Percentiles rank a stretch among this genome's conserved stretches.
These are phyloP conservation scores for Anthopleura sola DNA, from an alignment of 64 coral and sea anemone genomes.

Conservation along the genomic window DNA sequence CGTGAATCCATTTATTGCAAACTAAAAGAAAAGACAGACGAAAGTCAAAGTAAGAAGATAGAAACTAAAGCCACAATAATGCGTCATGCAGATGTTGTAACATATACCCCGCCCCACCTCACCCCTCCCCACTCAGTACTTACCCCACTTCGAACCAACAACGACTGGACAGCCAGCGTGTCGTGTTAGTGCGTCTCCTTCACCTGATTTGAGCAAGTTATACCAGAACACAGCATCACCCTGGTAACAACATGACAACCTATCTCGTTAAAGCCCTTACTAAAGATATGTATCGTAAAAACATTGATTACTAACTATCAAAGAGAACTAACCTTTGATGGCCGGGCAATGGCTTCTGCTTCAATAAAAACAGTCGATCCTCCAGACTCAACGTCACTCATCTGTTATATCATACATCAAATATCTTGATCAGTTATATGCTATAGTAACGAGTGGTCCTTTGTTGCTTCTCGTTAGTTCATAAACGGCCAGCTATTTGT, in stretches of 20 bases:
- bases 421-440: background rate
- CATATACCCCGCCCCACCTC: no score
- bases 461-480: no score
- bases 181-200: conserved; percentile 28
- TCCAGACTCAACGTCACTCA: conserved; percentile 55
- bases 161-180: conserved; percentile 55
- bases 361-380: conserved; percentile 60
- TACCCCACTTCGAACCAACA: conserved; percentile 64
- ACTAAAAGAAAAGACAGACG: conserved; percentile 31
- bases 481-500: no score
- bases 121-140: background rate
- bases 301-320: background rate
- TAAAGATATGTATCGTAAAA: background rate
- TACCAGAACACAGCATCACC: conserved; percentile 62
- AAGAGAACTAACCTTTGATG: conserved; percentile 30
- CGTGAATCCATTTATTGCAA: conserved; percentile 78
- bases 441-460: no score
- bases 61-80: no score
- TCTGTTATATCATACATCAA: conserved; percentile 8
- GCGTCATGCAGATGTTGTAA: no score
- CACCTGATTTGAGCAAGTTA: conserved; percentile 40
- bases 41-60: background rate
- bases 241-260: background rate
- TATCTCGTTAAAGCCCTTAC: no score
- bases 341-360: conserved; percentile 39